phyloP scores from a whole-genome alignment of 2,797 vertebrate species.

The Lithobates sylvaticus region DNA sequence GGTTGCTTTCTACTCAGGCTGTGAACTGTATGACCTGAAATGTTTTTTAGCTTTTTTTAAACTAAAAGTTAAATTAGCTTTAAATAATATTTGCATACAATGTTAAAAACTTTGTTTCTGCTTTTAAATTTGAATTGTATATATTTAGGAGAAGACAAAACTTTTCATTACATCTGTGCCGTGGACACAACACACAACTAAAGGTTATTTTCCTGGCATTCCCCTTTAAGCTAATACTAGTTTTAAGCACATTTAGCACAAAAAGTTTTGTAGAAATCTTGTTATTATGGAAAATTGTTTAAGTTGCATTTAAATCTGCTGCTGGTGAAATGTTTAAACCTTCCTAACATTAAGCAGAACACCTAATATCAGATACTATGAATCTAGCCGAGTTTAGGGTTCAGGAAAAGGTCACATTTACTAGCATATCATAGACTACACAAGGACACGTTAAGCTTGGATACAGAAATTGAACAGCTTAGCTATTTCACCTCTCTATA shows the following conservation, averaged over 20 bases:
- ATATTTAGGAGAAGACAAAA: no score
- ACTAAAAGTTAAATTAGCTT: no score
- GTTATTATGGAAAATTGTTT: constrained; percentile 32
- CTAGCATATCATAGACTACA: constrained; percentile 38
- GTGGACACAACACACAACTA: no score
- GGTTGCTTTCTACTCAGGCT: no score
- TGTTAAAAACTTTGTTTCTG: no score
- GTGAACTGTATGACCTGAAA: no score
- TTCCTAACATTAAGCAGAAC: constrained; percentile 45
- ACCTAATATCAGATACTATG: constrained; percentile 43
- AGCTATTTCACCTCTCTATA: constrained; percentile 40
- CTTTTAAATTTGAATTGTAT: no score
- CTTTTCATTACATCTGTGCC: no score
- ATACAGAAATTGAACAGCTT: constrained; percentile 41
- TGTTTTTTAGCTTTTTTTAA: no score
- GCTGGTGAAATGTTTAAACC: constrained; percentile 46
- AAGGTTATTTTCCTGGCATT: no score
- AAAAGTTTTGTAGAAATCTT: neutral
- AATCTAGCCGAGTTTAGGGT: constrained; percentile 40
- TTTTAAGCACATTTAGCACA: neutral
- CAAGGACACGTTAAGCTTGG: constrained; percentile 30
- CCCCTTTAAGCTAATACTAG: neutral
- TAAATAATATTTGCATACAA: no score
- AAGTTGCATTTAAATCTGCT: constrained; percentile 45
- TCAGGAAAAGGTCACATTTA: constrained; percentile 40